Evolutionary conservation across 2,113 vertebrate species (phyloP).

Genomic region (Callipepla squamata): DNA sequence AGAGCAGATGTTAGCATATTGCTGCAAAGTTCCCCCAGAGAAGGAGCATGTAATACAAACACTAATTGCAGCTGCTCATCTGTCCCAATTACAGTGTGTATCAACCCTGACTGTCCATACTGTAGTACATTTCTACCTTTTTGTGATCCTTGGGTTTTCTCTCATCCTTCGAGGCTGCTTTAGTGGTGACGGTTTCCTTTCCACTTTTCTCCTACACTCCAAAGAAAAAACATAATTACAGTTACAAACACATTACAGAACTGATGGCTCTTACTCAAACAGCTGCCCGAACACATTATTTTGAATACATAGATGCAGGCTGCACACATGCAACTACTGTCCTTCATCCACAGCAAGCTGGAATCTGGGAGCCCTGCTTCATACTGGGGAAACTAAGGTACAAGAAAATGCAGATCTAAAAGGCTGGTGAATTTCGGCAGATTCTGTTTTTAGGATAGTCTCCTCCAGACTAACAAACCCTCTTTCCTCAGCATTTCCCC

Average conservation of each 20-base stretch:
- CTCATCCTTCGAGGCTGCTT: constrained; percentile 53
- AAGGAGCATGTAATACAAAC: accelerated
- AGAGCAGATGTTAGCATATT: neutral
- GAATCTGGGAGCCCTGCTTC: neutral
- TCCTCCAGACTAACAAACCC: neutral
- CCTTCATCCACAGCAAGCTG: neutral
- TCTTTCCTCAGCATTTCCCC: neutral
- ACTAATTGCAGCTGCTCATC: neutral
- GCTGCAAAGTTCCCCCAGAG: neutral
- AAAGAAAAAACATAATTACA: constrained; percentile 22
- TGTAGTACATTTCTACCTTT: constrained; percentile 49
- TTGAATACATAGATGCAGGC: accelerated
- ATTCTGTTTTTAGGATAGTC: neutral
- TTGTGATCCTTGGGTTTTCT: constrained; percentile 66
- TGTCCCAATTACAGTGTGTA: accelerated
- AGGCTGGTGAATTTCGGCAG: neutral
- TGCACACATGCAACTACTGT: accelerated
- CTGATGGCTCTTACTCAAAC: neutral
- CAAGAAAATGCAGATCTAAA: neutral
- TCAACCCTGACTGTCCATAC: too few relatives aligned
- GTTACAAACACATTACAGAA: neutral
- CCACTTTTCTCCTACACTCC: constrained; percentile 75
- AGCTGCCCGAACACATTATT: accelerated
- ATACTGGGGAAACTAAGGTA: neutral
- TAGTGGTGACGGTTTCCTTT: constrained; percentile 48